These are phyloP conservation scores for Dendroctonus valens DNA, from an alignment of 1,140 invertebrate species.

Conservation along the genomic window DNA sequence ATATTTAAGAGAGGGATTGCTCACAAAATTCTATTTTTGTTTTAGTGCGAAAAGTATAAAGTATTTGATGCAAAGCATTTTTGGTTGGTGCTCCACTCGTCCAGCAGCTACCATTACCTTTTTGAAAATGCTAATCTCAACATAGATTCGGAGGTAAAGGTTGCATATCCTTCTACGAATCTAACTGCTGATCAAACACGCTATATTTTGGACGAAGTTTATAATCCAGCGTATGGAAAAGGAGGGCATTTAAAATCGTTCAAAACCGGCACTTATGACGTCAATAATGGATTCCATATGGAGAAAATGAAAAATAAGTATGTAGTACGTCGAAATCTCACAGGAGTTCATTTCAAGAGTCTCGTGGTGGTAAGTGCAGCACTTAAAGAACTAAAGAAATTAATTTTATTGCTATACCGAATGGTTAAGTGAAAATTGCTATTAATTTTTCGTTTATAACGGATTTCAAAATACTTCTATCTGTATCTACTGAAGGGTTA, in stretches of 20 bases:
- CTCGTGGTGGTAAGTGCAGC: slow-evolving; percentile 51
- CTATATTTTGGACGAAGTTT: slow-evolving; percentile 35
- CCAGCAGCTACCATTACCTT: slow-evolving; percentile 23
- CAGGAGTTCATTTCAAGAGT: slow-evolving; percentile 54
- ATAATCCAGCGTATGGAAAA: slow-evolving; percentile 54
- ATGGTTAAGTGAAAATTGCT: too few species aligned
- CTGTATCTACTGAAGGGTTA: too few species aligned
- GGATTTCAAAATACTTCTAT: too few species aligned
- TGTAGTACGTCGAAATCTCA: slow-evolving; percentile 53
- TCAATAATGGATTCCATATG: slow-evolving; percentile 44
- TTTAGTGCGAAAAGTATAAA: slow-evolving; percentile 36
- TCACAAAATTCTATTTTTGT: slow-evolving; percentile 4
- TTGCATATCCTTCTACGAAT: slow-evolving; percentile 18
- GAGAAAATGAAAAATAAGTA: slow-evolving; percentile 49
- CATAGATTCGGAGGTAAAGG: slow-evolving; percentile 38
- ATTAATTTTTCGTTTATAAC: too few species aligned
- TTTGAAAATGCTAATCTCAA: slow-evolving; percentile 35
- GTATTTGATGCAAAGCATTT: slow-evolving; percentile 37
- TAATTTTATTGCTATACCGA: background rate
- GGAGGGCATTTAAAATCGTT: slow-evolving; percentile 54
- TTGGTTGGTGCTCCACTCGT: slow-evolving; percentile 34
- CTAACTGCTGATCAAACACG: slow-evolving; percentile 4
- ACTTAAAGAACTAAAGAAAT: background rate
- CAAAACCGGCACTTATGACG: slow-evolving; percentile 52
- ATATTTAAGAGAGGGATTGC: background rate